Evolutionary conservation across 2,888 invertebrate genomes (phyloP).

Genomic region (Pristionchus mayeri): DNA sequence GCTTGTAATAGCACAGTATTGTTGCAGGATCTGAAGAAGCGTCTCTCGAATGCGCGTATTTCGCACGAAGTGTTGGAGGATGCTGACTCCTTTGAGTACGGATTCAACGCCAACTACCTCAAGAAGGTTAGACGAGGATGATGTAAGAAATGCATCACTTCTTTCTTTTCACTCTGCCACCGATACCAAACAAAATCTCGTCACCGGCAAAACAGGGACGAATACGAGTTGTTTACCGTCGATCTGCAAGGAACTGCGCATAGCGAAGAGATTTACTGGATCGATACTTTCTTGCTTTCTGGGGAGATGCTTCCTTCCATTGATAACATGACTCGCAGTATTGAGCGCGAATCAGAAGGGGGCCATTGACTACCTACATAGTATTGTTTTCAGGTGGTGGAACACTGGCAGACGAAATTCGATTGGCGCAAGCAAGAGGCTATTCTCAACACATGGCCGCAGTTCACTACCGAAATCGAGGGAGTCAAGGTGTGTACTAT

Average conservation of each 20-base stretch:
- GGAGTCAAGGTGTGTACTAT: conserved; percentile 77
- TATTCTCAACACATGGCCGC: conserved; percentile 84
- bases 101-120: conserved; percentile 83
- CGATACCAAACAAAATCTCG: not conserved
- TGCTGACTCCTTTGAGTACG: conserved; percentile 84
- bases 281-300: no score
- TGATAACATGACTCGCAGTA: no score
- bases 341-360: no score
- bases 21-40: conserved; percentile 66
- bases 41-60: conserved; percentile 79
- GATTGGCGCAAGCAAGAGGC: conserved; percentile 84
- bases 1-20: not conserved
- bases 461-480: conserved; percentile 86
- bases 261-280: no score
- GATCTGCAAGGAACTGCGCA: no score
- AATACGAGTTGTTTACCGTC: no score
- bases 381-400: conserved; percentile 83
- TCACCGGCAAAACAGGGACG: no score
- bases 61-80: conserved; percentile 71
- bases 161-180: not conserved
- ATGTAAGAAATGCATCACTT: not conserved
- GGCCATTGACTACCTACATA: no score
- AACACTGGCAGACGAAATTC: conserved; percentile 86
- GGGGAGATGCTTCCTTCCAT: no score
- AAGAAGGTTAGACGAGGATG: no score